These are phyloP conservation scores for Saguinus midas DNA, from an alignment of 2,113 vertebrate genomes.

Conservation along the genomic window DNA sequence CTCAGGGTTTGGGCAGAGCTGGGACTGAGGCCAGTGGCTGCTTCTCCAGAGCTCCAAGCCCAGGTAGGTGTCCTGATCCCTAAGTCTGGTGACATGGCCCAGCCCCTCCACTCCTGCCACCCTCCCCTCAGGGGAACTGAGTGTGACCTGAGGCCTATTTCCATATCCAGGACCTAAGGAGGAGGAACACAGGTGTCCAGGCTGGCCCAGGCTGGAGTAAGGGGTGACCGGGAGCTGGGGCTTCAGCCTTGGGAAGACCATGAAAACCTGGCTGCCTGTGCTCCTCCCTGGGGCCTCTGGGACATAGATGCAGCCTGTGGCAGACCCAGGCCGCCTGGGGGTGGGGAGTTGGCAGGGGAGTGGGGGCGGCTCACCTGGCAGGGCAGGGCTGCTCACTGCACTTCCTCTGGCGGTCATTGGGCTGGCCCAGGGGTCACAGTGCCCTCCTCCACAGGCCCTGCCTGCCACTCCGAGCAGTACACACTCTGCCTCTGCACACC, in stretches of 20 bases:
- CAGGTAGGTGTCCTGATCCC: not conserved
- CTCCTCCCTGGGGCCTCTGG: too few species aligned
- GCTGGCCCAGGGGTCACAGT: constrained; percentile 87
- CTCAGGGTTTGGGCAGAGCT: fast-evolving
- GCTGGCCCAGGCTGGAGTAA: too few species aligned
- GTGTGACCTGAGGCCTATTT: not conserved
- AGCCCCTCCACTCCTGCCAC: not conserved
- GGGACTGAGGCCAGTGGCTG: fast-evolving
- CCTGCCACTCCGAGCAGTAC: constrained; percentile 89
- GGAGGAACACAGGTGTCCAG: not conserved
- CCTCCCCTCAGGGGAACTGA: not conserved
- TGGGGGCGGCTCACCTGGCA: constrained; percentile 82
- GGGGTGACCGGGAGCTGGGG: too few species aligned
- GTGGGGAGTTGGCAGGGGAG: fast-evolving
- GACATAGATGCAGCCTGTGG: too few species aligned
- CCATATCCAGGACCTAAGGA: not conserved
- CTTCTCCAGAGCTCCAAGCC: fast-evolving
- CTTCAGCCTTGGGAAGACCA: too few species aligned
- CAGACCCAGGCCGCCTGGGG: not conserved
- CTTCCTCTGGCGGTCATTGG: constrained; percentile 86
- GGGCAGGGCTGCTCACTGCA: constrained; percentile 92
- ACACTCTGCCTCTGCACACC: constrained; percentile 89
- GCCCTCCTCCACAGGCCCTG: constrained; percentile 88
- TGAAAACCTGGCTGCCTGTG: too few species aligned
- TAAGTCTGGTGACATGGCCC: not conserved